phyloP scores from a whole-genome alignment of 2,888 invertebrate genomes.

The Pristionchus entomophagus region DNA sequence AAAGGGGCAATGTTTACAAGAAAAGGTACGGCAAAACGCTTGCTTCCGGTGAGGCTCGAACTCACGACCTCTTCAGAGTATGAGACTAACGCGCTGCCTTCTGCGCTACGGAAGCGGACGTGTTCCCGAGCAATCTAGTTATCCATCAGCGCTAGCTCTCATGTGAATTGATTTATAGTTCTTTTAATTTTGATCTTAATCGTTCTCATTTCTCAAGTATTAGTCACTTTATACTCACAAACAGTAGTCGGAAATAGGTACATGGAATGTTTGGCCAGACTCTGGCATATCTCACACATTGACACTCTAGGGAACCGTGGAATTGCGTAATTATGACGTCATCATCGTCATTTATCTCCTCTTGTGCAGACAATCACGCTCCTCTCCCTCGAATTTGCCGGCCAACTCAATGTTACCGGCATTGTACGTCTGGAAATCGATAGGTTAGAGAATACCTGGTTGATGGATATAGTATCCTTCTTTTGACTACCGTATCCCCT shows the following conservation, averaged over 20 bases:
- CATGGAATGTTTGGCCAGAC: conserved; percentile 30
- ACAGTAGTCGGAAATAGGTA: not conserved
- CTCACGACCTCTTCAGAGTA: conserved; percentile 95
- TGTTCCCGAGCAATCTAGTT: not conserved
- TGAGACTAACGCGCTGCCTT: conserved; percentile 92
- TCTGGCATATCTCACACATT: not conserved
- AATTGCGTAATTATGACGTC: not conserved
- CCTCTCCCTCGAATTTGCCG: conserved; percentile 39
- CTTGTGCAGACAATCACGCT: conserved; percentile 22
- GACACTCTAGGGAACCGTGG: not conserved
- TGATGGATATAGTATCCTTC: not conserved
- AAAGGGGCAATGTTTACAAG: not conserved
- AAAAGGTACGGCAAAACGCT: conserved; percentile 28
- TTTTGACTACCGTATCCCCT: not conserved
- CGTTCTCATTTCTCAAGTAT: not conserved
- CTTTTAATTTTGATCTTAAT: not conserved
- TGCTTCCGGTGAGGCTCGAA: conserved; percentile 87
- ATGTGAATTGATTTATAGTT: no score
- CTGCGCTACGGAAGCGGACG: conserved; percentile 79
- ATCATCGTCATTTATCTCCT: not conserved
- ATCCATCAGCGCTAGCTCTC: not conserved
- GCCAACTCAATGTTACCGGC: conserved; percentile 45
- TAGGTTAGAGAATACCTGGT: no score
- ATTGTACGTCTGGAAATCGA: conserved; percentile 41
- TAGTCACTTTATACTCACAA: conserved; percentile 27